These are phyloP conservation scores for Timema podura DNA, from an alignment of 2,888 invertebrate species.

Conservation along the genomic window DNA sequence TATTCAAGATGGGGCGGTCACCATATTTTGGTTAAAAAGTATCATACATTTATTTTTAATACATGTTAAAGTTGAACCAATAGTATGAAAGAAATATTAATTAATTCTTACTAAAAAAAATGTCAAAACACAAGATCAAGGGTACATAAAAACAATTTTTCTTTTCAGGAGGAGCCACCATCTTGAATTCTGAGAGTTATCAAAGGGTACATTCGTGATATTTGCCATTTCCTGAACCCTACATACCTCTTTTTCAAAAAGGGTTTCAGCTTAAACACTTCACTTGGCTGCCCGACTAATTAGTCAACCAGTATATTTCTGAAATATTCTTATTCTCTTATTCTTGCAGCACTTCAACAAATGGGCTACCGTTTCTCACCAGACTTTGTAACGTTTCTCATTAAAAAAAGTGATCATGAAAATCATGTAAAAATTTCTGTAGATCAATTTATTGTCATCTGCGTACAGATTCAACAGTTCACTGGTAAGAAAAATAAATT, in stretches of 20 bases:
- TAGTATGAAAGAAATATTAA: background rate
- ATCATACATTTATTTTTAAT: too few relatives aligned
- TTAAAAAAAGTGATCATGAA: slow-evolving; percentile 63
- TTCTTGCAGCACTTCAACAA: slow-evolving; percentile 65
- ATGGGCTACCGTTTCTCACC: slow-evolving; percentile 86
- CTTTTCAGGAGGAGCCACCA: background rate
- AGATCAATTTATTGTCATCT: slow-evolving; percentile 83
- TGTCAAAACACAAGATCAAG: background rate
- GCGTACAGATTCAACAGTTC: slow-evolving; percentile 83
- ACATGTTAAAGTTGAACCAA: too few relatives aligned
- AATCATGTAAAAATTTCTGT: slow-evolving; percentile 65
- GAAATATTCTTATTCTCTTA: too few relatives aligned
- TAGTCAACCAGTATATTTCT: too few relatives aligned
- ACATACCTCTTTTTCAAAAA: too few relatives aligned
- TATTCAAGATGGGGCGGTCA: too few relatives aligned
- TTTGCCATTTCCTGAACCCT: too few relatives aligned
- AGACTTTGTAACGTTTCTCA: slow-evolving; percentile 69
- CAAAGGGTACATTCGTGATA: too few relatives aligned
- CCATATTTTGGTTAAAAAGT: too few relatives aligned
- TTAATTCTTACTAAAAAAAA: background rate
- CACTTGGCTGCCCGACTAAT: too few relatives aligned
- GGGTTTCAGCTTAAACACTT: too few relatives aligned
- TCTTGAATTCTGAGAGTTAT: too few relatives aligned
- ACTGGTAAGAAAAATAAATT: slow-evolving; percentile 44
- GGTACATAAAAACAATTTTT: background rate